These are phyloP conservation scores for Therioaphis trifolii DNA, from an alignment of 2,888 invertebrate genomes.

Conservation along the genomic window DNA sequence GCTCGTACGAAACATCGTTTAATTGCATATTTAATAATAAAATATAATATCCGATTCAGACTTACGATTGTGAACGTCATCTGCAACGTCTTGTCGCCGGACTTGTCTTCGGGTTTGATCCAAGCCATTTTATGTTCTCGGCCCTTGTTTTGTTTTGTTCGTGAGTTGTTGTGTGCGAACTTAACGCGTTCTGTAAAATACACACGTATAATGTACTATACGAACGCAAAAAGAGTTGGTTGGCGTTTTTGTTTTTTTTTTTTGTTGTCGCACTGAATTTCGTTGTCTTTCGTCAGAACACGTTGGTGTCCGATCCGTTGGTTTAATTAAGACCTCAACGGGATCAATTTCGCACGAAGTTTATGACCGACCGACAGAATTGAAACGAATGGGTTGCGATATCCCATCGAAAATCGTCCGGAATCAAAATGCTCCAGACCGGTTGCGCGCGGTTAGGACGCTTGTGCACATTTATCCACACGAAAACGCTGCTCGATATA, in stretches of 20 bases:
- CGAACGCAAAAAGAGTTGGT: too few species aligned
- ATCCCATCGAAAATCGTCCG: constrained; percentile 46
- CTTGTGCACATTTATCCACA: not conserved
- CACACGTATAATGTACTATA: not conserved
- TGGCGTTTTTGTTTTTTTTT: not conserved
- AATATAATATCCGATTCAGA: not conserved
- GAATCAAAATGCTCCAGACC: not conserved
- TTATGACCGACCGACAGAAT: constrained; percentile 34
- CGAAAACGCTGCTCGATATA: not conserved
- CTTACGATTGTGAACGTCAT: constrained; percentile 39
- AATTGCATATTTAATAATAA: not conserved
- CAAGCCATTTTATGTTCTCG: constrained; percentile 47
- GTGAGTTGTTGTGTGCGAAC: not conserved
- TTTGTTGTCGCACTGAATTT: too few species aligned
- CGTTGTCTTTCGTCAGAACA: too few species aligned
- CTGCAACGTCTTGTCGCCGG: not conserved
- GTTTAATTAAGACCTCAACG: constrained; percentile 23
- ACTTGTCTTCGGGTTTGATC: constrained; percentile 30
- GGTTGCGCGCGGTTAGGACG: not conserved
- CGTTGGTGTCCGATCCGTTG: too few species aligned
- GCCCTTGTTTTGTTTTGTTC: not conserved
- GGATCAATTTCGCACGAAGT: constrained; percentile 32
- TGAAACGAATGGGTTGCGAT: constrained; percentile 36
- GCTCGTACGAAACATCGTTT: not conserved
- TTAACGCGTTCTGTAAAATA: constrained; percentile 44